These are phyloP conservation scores for Embiotoca jacksoni DNA, from an alignment of 2,113 vertebrate genomes.

Conservation along the genomic window DNA sequence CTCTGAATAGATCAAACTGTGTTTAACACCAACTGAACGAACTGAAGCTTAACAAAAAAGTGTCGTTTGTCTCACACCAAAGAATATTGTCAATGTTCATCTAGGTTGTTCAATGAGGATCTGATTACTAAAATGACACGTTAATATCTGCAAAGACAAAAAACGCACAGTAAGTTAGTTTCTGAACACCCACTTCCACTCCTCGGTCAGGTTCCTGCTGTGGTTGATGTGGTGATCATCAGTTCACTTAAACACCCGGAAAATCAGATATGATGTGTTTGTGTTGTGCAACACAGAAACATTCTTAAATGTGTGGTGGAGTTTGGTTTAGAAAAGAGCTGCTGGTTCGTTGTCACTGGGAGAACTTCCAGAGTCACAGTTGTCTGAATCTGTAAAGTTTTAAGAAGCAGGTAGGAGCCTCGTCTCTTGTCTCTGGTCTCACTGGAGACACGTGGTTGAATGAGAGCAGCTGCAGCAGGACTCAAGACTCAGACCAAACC, in stretches of 20 bases:
- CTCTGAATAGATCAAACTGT: too few species aligned
- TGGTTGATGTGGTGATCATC: conserved; percentile 50
- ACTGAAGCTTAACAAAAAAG: too few species aligned
- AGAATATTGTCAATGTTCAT: not conserved
- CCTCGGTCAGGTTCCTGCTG: not conserved
- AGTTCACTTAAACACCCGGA: conserved; percentile 35
- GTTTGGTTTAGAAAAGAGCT: conserved; percentile 4
- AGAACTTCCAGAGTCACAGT: not conserved
- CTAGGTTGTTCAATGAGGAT: not conserved
- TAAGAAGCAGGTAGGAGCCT: conserved; percentile 44
- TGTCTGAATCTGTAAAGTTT: not conserved
- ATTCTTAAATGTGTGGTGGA: not conserved
- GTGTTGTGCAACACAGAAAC: conserved; percentile 44
- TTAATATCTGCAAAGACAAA: not conserved
- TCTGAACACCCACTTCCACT: not conserved
- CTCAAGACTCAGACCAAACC: not conserved
- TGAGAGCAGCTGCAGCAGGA: conserved; percentile 9
- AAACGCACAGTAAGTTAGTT: conserved; percentile 35
- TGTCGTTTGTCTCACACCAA: too few species aligned
- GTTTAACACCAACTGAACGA: too few species aligned
- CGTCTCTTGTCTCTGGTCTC: not conserved
- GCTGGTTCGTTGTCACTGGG: not conserved
- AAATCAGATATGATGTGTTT: conserved; percentile 35
- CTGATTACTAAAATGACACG: not conserved
- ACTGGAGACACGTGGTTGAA: not conserved